Conservation (phyloP, 1,140 invertebrate species). For the Physella acuta region DNA sequence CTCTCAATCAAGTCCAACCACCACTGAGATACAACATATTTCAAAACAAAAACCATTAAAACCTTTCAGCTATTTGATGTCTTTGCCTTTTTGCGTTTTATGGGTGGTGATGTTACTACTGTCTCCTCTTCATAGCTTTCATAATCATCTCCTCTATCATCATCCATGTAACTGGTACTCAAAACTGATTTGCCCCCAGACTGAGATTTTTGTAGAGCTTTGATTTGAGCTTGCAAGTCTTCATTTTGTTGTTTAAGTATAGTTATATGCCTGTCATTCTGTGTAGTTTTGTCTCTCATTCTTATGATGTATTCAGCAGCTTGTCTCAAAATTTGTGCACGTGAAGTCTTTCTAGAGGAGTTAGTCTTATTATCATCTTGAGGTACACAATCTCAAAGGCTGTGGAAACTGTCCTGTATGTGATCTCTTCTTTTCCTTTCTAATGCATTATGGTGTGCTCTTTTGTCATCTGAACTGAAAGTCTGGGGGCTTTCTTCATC, state of each 20-base stretch:
- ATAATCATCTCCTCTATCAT: slow-evolving; percentile 12
- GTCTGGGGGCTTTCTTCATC: slow-evolving; percentile 21
- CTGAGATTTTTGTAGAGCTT: slow-evolving; percentile 21
- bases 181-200: slow-evolving; percentile 10
- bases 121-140: slow-evolving; percentile 10
- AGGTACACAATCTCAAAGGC: slow-evolving; percentile 88
- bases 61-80: slow-evolving; percentile 12
- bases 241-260: slow-evolving; percentile 89
- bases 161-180: slow-evolving; percentile 12
- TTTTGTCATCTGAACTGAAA: slow-evolving; percentile 70
- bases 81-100: slow-evolving; percentile 19
- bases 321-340: slow-evolving; percentile 96
- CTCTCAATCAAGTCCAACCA: neutral
- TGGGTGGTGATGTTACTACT: slow-evolving; percentile 9
- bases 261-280: slow-evolving; percentile 92
- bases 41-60: neutral
- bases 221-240: slow-evolving; percentile 82
- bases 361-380: slow-evolving; percentile 24
- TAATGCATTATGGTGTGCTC: slow-evolving; percentile 96
- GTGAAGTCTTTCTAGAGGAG: slow-evolving; percentile 72
- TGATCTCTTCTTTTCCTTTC: slow-evolving; percentile 94
- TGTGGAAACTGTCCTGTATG: slow-evolving; percentile 96
- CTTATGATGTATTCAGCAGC: slow-evolving; percentile 95
- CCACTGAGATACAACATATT: neutral
- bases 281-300: slow-evolving; percentile 89